Evolutionary conservation across 2,888 invertebrate genomes (phyloP), one percentile per base, ranked within the genome.

Genomic region (Erebia aethiops): DNA sequence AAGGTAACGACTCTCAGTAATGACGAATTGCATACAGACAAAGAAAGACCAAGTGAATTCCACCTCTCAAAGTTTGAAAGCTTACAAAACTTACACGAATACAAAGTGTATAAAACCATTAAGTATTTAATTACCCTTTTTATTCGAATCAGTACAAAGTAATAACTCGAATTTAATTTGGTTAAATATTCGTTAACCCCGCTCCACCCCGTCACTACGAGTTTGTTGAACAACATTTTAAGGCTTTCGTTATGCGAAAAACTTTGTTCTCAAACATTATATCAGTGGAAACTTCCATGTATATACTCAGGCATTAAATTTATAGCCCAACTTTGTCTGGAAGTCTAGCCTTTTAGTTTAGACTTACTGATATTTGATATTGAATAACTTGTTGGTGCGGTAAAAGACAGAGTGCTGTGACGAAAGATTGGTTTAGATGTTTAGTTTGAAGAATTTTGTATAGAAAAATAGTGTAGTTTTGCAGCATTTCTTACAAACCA

Each of bases 241-340:
- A 74, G 67, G 64, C 67, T 74, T 73, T 73, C 71, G 73, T 74
- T 74, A 71, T 76, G 65, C 75, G 70, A 76, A 76, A 74, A 75
- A 74, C 71, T 71, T 74, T 69, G 72, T 74, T 74, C 74, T 66
- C 71, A 69, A 75, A 75, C 76, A 72, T 73, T 77, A 73, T 76
- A 76, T 67, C 70, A 73, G 72, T 62, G 67, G 70, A 76, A 81
- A 81, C 75, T 76, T 73, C 69, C 64, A 13, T 62, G 63, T 70
- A 72, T 77, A 72, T 63, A 81, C 80, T 79, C 76, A 74, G 76
- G 77, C 80, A 80, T 80, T 79, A 80, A 84, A 87, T 86, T 87
- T 87, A 87, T 88, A 81, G 83, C 77, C 73, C 78, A 87, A 88
- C 81, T 86, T 86, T 65, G 70, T 71, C 74, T 69, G 62, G 73